phyloP scores from a whole-genome alignment of 1,140 invertebrate genomes.

The Oryctes rhinoceros region DNA sequence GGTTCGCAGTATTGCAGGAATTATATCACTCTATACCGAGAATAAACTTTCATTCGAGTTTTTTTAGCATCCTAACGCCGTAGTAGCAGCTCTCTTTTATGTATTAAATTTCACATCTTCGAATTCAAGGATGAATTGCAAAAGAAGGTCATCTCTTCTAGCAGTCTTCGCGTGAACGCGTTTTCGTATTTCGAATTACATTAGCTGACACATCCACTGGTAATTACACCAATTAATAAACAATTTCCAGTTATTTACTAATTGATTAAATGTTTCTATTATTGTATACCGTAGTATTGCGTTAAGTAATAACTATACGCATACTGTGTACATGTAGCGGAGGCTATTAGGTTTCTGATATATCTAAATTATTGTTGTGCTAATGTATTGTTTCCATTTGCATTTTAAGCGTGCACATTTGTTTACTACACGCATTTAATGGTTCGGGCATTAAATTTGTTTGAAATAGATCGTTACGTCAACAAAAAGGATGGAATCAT shows the following conservation, averaged over 20 bases:
- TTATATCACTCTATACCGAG: too few relatives aligned
- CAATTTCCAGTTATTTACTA: slow-evolving; percentile 14
- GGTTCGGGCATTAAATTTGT: not conserved
- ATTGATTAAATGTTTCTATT: slow-evolving; percentile 21
- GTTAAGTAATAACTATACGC: slow-evolving; percentile 1
- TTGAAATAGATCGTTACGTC: slow-evolving; percentile 9
- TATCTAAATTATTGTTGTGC: not conserved
- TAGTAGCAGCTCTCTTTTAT: not conserved
- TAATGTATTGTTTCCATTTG: not conserved
- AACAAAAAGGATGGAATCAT: slow-evolving; percentile 1
- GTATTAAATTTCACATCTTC: not conserved
- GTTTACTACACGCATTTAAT: not conserved
- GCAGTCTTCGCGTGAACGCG: not conserved
- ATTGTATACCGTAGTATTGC: not conserved
- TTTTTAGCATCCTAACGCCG: too few relatives aligned
- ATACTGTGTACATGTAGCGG: not conserved
- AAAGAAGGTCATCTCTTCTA: not conserved
- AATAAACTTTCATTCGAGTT: too few relatives aligned
- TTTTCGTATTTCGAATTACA: not conserved
- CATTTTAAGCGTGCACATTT: not conserved
- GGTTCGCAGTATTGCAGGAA: too few relatives aligned
- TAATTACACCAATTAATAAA: slow-evolving; percentile 17
- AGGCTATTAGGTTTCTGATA: not conserved
- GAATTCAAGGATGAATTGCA: not conserved
- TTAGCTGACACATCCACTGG: not conserved